Evolutionary conservation across 2,888 invertebrate species (phyloP).

Genomic region (Ceraclea dissimilis): DNA sequence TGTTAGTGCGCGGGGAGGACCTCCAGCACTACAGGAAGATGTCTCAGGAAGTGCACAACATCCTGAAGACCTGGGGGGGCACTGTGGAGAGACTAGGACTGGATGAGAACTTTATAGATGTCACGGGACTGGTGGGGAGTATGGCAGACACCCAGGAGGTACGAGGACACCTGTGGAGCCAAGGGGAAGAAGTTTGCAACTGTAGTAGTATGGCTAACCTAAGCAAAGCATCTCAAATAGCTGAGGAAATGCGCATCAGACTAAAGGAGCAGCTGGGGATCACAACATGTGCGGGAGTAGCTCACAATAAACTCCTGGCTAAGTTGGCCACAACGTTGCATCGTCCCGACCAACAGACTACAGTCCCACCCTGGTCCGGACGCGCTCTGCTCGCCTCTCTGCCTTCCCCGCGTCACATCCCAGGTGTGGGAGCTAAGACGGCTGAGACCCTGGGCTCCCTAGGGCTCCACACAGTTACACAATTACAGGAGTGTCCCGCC

Average conservation of each 20-base stretch:
- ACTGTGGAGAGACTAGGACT: slow-evolving; percentile 74
- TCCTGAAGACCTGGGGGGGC: slow-evolving; percentile 63
- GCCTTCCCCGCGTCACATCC: slow-evolving; percentile 54
- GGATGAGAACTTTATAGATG: slow-evolving; percentile 80
- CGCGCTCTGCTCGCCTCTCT: slow-evolving; percentile 59
- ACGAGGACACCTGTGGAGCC: not conserved
- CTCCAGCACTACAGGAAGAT: slow-evolving; percentile 70
- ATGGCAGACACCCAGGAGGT: not conserved
- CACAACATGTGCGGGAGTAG: slow-evolving; percentile 75
- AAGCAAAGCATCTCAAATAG: slow-evolving; percentile 63
- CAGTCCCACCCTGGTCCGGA: slow-evolving; percentile 63
- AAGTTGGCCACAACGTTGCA: slow-evolving; percentile 66
- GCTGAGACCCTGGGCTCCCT: slow-evolving; percentile 47
- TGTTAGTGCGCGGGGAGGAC: slow-evolving; percentile 76
- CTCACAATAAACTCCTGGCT: slow-evolving; percentile 76
- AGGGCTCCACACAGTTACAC: slow-evolving; percentile 58
- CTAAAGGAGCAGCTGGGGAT: slow-evolving; percentile 61
- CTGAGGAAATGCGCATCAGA: slow-evolving; percentile 65
- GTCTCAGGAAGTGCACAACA: slow-evolving; percentile 67
- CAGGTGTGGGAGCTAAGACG: slow-evolving; percentile 70
- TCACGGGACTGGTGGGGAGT: slow-evolving; percentile 55
- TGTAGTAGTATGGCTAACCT: slow-evolving; percentile 70
- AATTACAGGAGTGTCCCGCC: slow-evolving; percentile 56
- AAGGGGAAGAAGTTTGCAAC: slow-evolving; percentile 45
- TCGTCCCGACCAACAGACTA: slow-evolving; percentile 79